Conservation (phyloP, 2,113 vertebrate genomes). For the Thamnophis sirtalis region DNA sequence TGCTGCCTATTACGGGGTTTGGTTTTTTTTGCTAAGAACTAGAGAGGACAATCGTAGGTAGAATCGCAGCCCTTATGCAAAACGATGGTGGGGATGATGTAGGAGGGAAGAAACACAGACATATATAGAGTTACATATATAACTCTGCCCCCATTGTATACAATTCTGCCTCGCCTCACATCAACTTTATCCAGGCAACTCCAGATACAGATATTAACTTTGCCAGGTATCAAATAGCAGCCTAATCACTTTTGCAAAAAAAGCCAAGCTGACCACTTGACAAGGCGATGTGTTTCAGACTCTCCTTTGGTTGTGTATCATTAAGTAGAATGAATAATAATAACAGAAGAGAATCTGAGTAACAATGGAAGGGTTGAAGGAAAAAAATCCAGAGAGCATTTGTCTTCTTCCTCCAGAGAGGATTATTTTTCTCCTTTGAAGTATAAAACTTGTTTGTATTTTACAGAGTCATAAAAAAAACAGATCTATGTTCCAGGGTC, state of each 20-base stretch:
- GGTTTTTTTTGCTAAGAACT: background rate
- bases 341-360: background rate
- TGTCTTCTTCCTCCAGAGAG: background rate
- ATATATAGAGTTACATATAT: background rate
- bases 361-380: background rate
- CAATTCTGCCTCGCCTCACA: background rate
- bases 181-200: background rate
- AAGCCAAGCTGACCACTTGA: background rate
- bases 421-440: background rate
- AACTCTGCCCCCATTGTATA: background rate
- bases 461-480: background rate
- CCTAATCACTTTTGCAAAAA: constrained; percentile 5
- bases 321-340: no score
- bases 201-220: constrained; percentile 5
- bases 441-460: no score
- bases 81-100: background rate
- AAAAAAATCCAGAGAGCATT: background rate
- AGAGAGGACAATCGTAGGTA: background rate
- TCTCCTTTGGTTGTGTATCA: background rate
- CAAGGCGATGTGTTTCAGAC: background rate
- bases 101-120: background rate
- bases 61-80: background rate
- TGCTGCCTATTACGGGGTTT: background rate
- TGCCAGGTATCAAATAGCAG: background rate
- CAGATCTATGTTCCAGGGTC: background rate